Conservation (phyloP, 2,113 vertebrate species). For the Oncorhynchus nerka region DNA sequence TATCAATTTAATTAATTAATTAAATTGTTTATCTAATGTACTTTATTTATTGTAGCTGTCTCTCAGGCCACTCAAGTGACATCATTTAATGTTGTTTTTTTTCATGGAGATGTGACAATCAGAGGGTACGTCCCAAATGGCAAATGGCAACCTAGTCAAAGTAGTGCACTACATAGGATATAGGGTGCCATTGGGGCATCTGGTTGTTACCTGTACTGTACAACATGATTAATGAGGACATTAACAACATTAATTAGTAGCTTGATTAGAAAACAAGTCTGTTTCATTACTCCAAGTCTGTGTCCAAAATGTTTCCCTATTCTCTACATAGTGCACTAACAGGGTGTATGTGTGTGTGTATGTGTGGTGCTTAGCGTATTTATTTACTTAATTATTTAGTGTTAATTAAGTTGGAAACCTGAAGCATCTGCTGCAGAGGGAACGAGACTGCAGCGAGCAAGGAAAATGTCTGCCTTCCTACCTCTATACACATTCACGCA, state of each 20-base stretch:
- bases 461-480: background rate
- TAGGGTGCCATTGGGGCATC: background rate
- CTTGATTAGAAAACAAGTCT: slow-evolving; percentile 32
- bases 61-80: background rate
- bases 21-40: background rate
- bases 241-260: slow-evolving; percentile 38
- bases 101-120: background rate
- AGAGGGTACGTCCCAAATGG: background rate
- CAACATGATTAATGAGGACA: slow-evolving; percentile 41
- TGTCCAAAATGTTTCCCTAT: no score
- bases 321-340: no score
- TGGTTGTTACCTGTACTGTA: slow-evolving; percentile 6
- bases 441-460: slow-evolving; percentile 21
- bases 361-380: slow-evolving; percentile 45
- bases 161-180: background rate
- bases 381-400: slow-evolving; percentile 69
- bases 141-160: no score
- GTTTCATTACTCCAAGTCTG: slow-evolving; percentile 18
- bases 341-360: slow-evolving; percentile 5
- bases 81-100: background rate
- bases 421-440: slow-evolving; percentile 59
- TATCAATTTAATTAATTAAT: no score
- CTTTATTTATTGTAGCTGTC: background rate
- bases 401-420: slow-evolving; percentile 70
- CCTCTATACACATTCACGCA: background rate